These are phyloP conservation scores for Chionis minor DNA, from an alignment of 2,113 vertebrate genomes.

Conservation along the genomic window DNA sequence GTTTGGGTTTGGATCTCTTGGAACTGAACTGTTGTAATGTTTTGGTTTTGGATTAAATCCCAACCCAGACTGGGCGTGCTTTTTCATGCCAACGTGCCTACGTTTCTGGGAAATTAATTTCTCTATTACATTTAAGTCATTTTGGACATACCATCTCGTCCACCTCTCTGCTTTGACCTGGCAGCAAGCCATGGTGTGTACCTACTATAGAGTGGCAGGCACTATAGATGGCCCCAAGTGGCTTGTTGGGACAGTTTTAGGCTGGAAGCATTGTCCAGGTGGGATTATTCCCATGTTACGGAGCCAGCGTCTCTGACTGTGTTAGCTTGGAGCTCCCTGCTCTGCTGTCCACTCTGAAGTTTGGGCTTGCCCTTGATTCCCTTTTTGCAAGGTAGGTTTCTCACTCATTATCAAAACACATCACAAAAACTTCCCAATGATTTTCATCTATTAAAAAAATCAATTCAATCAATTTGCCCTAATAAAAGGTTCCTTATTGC, in stretches of 20 bases:
- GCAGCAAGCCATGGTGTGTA: fast-evolving
- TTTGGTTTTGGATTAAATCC: neutral
- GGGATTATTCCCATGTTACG: neutral
- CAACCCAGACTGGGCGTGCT: neutral
- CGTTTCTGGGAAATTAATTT: neutral
- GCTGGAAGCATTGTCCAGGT: neutral
- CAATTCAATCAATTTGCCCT: neutral
- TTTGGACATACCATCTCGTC: neutral
- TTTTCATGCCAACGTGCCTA: neutral
- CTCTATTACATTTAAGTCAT: neutral
- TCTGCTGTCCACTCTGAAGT: fast-evolving
- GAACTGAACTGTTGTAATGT: neutral
- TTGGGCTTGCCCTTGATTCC: neutral
- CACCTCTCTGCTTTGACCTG: neutral
- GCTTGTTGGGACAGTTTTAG: neutral
- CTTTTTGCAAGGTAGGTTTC: neutral
- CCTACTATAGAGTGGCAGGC: neutral
- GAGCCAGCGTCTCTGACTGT: neutral
- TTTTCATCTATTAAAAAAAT: neutral
- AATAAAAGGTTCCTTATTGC: neutral
- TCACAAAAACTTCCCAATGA: neutral
- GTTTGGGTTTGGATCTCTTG: neutral
- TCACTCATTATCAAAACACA: neutral
- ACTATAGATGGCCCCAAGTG: neutral
- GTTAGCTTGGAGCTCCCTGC: neutral